Percentiles rank a stretch among this genome's conserved stretches.
These are phyloP conservation scores for Acanthochromis polyacanthus DNA, from an alignment of 2,113 vertebrate genomes.

Conservation along the genomic window DNA sequence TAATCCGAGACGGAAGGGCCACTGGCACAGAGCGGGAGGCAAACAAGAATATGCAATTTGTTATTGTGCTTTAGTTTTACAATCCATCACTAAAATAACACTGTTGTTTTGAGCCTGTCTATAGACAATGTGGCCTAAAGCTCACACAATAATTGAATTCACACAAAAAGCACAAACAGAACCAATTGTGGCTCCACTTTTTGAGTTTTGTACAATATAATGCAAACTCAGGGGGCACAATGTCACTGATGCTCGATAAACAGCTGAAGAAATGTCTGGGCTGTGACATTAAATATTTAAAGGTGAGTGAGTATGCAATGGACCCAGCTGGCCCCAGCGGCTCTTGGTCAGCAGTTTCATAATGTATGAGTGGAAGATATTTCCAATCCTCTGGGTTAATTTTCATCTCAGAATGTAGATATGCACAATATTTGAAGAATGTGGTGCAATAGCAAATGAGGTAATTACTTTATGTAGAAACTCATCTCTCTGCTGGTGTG, in stretches of 20 bases:
- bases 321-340: conserved; percentile 10
- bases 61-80: conserved; percentile 48
- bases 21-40: conserved; percentile 34
- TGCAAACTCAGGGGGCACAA: conserved; percentile 18
- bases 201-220: conserved; percentile 7
- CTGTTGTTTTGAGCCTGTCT: neutral
- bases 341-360: conserved; percentile 51
- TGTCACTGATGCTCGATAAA: neutral
- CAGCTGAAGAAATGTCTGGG: conserved; percentile 29
- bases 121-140: conserved; percentile 3
- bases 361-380: conserved; percentile 18
- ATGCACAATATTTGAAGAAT: neutral
- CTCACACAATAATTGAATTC: conserved; percentile 17
- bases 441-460: neutral
- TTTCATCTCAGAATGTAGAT: neutral
- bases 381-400: neutral
- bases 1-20: conserved; percentile 63
- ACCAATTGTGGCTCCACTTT: conserved; percentile 18
- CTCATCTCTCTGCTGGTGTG: conserved; percentile 12
- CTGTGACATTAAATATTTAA: conserved; percentile 49
- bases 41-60: conserved; percentile 44
- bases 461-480: neutral
- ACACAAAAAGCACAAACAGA: conserved; percentile 27
- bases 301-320: conserved; percentile 6
- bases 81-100: conserved; percentile 31